phyloP scores from a whole-genome alignment of 2,888 invertebrate genomes.

The Lamellibrachia satsuma region DNA sequence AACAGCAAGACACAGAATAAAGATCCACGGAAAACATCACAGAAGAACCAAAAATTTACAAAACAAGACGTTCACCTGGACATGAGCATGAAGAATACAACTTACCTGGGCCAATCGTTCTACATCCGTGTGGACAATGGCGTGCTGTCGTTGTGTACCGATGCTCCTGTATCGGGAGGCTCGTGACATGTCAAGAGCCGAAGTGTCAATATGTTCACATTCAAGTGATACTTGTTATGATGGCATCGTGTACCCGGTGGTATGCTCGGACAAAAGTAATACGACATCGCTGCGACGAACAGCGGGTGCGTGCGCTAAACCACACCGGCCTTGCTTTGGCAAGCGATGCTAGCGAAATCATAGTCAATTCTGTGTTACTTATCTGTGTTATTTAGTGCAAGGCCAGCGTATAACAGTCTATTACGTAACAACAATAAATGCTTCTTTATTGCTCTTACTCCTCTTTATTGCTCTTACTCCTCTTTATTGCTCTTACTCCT shows the following conservation, averaged over 20 bases:
- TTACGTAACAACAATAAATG: neutral
- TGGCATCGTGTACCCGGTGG: neutral
- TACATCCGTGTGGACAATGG: neutral
- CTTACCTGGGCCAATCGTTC: neutral
- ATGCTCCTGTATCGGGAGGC: neutral
- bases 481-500: too few relatives aligned
- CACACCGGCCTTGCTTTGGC: neutral
- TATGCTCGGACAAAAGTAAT: neutral
- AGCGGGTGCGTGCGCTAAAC: neutral
- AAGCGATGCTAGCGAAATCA: neutral
- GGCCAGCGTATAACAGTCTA: neutral
- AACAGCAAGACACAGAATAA: neutral
- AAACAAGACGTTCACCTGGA: neutral
- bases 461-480: too few relatives aligned
- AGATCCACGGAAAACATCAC: neutral
- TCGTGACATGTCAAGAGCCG: neutral
- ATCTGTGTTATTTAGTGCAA: neutral
- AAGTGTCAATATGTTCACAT: neutral
- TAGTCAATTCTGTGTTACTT: neutral
- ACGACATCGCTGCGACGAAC: too few relatives aligned
- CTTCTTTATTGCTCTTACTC: too few relatives aligned
- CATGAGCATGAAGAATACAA: neutral
- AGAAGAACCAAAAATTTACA: neutral
- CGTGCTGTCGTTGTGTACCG: neutral
- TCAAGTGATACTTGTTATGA: slow-evolving; percentile 4